phyloP scores from a whole-genome alignment of 2,797 vertebrate genomes.

The Lepus oiostolus region DNA sequence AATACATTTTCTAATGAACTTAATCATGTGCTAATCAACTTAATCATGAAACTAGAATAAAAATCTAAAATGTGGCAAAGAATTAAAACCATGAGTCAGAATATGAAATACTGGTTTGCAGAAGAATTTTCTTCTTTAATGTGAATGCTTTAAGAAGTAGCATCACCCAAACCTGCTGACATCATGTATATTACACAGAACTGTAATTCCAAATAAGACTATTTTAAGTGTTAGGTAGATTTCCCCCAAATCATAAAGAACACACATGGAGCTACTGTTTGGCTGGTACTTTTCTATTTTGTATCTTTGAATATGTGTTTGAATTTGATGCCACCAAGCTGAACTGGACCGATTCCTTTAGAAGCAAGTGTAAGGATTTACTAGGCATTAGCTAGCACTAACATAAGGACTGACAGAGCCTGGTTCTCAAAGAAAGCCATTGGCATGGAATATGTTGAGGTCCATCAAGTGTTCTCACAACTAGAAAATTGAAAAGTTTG shows the following conservation, averaged over 20 bases:
- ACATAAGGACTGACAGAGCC: background rate
- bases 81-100: constrained; percentile 62
- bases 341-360: background rate
- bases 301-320: constrained; percentile 47
- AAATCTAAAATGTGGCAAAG: constrained; percentile 55
- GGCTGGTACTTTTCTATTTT: constrained; percentile 34
- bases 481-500: background rate
- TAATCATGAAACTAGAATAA: constrained; percentile 26
- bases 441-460: background rate
- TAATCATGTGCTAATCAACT: background rate
- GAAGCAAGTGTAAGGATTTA: constrained; percentile 18
- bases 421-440: background rate
- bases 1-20: background rate
- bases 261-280: constrained; percentile 6
- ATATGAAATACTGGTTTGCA: constrained; percentile 43
- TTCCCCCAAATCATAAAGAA: constrained; percentile 35
- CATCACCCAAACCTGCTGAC: background rate
- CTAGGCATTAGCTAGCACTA: background rate
- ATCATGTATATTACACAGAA: background rate
- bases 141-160: background rate
- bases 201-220: constrained; percentile 45
- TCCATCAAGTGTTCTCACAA: background rate
- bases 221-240: background rate
- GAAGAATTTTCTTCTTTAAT: constrained; percentile 64
- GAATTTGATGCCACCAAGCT: constrained; percentile 28